phyloP scores from a whole-genome alignment of 2,888 invertebrate species.

The Chironomus riparius region DNA sequence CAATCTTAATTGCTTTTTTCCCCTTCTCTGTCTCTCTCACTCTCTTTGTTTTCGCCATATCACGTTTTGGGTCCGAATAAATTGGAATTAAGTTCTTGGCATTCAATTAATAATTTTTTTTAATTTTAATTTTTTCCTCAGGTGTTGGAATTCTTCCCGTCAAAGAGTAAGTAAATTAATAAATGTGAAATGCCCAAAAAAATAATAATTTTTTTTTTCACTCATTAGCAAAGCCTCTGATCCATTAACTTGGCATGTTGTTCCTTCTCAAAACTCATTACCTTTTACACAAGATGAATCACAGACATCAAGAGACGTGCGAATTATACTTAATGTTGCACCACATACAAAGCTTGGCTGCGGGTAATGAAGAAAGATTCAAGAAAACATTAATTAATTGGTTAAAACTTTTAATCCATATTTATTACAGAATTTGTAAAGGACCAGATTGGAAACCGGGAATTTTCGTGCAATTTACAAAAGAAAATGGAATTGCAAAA shows the following conservation, averaged over 20 bases:
- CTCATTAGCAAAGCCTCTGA: slow-evolving; percentile 57
- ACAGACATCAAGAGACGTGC: slow-evolving; percentile 53
- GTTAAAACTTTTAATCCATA: background rate
- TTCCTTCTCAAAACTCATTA: slow-evolving; percentile 38
- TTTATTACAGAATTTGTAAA: slow-evolving; percentile 57
- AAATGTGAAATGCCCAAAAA: background rate
- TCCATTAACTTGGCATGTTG: slow-evolving; percentile 76
- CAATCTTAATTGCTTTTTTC: slow-evolving; percentile 10
- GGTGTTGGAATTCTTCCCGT: slow-evolving; percentile 90
- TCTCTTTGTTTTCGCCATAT: slow-evolving; percentile 38
- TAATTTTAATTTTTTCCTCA: slow-evolving; percentile 45
- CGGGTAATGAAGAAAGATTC: slow-evolving; percentile 54
- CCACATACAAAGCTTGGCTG: slow-evolving; percentile 77
- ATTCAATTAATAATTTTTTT: background rate
- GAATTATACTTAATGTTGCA: slow-evolving; percentile 69
- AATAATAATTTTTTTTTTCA: background rate
- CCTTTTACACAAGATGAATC: slow-evolving; percentile 39
- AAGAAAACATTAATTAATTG: background rate
- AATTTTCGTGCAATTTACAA: slow-evolving; percentile 82
- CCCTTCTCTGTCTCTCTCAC: background rate
- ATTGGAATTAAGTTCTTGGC: background rate
- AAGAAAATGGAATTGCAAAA: slow-evolving; percentile 78
- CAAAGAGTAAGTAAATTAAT: slow-evolving; percentile 69
- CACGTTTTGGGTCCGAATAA: background rate
- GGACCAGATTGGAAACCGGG: slow-evolving; percentile 81